phyloP scores from a whole-genome alignment of 1,140 invertebrate genomes.

The Pteromalus puparum region DNA sequence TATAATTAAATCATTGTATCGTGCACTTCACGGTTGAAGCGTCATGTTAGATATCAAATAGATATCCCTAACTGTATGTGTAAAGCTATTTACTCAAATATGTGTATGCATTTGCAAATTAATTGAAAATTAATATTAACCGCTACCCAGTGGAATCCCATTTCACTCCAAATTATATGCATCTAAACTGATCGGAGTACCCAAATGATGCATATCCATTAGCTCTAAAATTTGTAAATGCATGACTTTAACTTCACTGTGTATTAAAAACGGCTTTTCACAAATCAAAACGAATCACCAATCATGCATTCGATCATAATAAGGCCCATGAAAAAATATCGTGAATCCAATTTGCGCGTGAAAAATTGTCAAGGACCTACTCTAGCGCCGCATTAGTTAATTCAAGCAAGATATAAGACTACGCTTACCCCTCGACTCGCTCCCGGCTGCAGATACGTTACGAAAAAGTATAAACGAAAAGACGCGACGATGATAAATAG shows the following conservation, averaged over 20 bases:
- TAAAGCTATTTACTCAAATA: too few relatives aligned
- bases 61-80: too few relatives aligned
- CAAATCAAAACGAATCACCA: too few relatives aligned
- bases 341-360: background rate
- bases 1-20: too few relatives aligned
- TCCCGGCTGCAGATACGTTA: background rate
- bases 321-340: too few relatives aligned
- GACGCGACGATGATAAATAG: constrained; percentile 47
- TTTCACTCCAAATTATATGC: background rate
- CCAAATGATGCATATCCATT: too few relatives aligned
- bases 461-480: constrained; percentile 25
- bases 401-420: background rate
- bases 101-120: background rate
- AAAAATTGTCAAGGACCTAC: constrained; percentile 34
- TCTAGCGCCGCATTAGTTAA: background rate
- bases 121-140: background rate
- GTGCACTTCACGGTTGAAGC: too few relatives aligned
- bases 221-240: too few relatives aligned
- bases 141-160: background rate
- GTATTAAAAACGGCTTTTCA: too few relatives aligned
- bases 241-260: too few relatives aligned
- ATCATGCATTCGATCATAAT: too few relatives aligned
- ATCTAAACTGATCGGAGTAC: too few relatives aligned
- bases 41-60: background rate
- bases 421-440: background rate